Evolutionary conservation across 2,888 invertebrate species (phyloP), one percentile per base, ranked within the genome.

Genomic region (Cotesia congregata): DNA sequence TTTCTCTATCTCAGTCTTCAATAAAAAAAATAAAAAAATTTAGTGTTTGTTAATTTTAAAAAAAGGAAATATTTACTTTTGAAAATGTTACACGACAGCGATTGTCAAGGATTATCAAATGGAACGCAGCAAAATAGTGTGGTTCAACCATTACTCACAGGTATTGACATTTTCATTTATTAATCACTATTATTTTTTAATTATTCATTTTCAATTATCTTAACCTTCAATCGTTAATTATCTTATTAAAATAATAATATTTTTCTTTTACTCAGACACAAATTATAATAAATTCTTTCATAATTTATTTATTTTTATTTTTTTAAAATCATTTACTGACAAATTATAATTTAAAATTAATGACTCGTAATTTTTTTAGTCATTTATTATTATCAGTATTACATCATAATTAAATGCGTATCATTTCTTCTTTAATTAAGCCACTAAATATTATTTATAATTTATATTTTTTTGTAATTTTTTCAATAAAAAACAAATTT

Each of bases 141-240:
- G 86, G 95, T 97, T 82, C 97, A 97, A 91, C 97, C 97, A 73
- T 92, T 97, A 79, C 92, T 97, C 79, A 97, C 97, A 90, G 97
- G 97, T 96, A 90, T 78, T 40, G 50, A 65, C 12, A 17, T 17
- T 15, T 62, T 62, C 3, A 50, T 12, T 50, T 12, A 50, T 50
- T 1, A 12, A 50, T 62, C 17, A 65, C 6, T 5, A 20, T 76
- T 61, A 1, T 72, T 72, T 72, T 70, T 74, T 39, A 65, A 72
- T 77, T 69, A 74, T 59, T 30, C 20, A 68, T 20, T 12, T 9
- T 6, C n/a, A 40, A 61, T 40, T 12, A 12, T 2, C 30, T 50
- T 76, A 61, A 69, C 41, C 67, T 78, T 76, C 7, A 7, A 39
- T 71, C 62, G 60, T 68, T 9, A 64, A 38, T 20, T 60, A 78